Percentiles rank a stretch among this genome's conserved stretches.
Conservation (phyloP, 2,797 vertebrate genomes). For the Sebastes diploproa region DNA sequence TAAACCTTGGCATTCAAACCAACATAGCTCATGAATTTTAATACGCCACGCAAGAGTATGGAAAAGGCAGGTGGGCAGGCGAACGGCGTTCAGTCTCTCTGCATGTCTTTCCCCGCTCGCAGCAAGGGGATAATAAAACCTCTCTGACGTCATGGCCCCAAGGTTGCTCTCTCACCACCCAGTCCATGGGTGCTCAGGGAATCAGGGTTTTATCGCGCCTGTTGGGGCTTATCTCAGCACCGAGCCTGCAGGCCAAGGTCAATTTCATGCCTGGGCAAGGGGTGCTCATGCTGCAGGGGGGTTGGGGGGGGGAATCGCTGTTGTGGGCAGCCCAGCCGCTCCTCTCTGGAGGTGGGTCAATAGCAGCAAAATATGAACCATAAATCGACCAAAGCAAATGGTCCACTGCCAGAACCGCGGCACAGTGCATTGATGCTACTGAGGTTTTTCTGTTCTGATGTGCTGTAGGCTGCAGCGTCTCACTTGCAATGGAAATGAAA, state of each 20-base stretch:
- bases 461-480: not conserved
- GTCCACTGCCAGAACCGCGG: conserved; percentile 4
- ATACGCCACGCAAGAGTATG: conserved; percentile 48
- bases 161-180: conserved; percentile 52
- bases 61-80: conserved; percentile 41
- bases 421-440: not conserved
- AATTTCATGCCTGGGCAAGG: conserved; percentile 59
- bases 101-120: conserved; percentile 5
- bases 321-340: conserved; percentile 23
- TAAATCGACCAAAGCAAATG: conserved; percentile 45
- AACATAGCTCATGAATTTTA: conserved; percentile 73
- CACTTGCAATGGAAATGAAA: not conserved
- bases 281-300: conserved; percentile 20
- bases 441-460: not conserved
- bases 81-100: conserved; percentile 11
- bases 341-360: conserved; percentile 40
- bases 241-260: conserved; percentile 65
- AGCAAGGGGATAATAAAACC: conserved; percentile 48
- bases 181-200: conserved; percentile 33
- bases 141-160: conserved; percentile 52
- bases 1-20: conserved; percentile 76
- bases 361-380: conserved; percentile 46
- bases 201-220: conserved; percentile 48
- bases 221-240: conserved; percentile 67
- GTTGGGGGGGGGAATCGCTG: not conserved